Evolutionary conservation across 1,140 invertebrate genomes (phyloP).

Genomic region (Aphaenogaster floridana): DNA sequence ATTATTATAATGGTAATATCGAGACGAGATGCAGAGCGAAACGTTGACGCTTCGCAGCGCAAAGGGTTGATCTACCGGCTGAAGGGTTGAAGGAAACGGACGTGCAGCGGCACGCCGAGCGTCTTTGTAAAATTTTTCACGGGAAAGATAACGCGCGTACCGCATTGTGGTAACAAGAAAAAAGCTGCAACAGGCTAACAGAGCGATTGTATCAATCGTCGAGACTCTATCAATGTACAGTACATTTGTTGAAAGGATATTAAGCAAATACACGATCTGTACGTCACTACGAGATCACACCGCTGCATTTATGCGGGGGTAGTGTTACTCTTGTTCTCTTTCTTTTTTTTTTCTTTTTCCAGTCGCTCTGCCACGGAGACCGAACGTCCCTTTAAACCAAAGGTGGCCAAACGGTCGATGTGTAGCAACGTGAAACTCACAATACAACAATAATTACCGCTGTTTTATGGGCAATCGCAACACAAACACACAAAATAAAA

Average conservation of each 20-base stretch:
- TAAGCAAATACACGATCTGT: constrained; percentile 47
- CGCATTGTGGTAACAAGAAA: constrained; percentile 55
- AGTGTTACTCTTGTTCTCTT: constrained; percentile 43
- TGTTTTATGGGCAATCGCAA: too few relatives aligned
- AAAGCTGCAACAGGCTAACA: constrained; percentile 45
- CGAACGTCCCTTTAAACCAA: constrained; percentile 28
- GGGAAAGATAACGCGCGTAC: constrained; percentile 64
- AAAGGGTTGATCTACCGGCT: constrained; percentile 44
- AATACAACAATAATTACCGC: too few relatives aligned
- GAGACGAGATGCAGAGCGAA: background rate
- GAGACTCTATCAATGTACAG: constrained; percentile 68
- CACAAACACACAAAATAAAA: too few relatives aligned
- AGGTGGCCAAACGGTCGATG: too few relatives aligned
- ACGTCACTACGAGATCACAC: constrained; percentile 53
- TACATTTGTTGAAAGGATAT: constrained; percentile 58
- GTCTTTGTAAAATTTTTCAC: constrained; percentile 67
- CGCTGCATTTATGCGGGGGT: background rate
- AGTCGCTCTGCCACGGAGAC: constrained; percentile 26
- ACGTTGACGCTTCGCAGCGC: constrained; percentile 17
- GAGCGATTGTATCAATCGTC: constrained; percentile 78
- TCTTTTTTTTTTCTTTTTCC: constrained; percentile 25
- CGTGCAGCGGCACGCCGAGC: constrained; percentile 19
- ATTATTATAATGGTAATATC: constrained; percentile 25
- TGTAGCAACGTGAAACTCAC: too few relatives aligned
- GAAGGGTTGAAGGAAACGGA: constrained; percentile 20